Evolutionary conservation across 1,140 invertebrate genomes (phyloP), one percentile per base, ranked within the genome.

Genomic region (Littorina saxatilis): DNA sequence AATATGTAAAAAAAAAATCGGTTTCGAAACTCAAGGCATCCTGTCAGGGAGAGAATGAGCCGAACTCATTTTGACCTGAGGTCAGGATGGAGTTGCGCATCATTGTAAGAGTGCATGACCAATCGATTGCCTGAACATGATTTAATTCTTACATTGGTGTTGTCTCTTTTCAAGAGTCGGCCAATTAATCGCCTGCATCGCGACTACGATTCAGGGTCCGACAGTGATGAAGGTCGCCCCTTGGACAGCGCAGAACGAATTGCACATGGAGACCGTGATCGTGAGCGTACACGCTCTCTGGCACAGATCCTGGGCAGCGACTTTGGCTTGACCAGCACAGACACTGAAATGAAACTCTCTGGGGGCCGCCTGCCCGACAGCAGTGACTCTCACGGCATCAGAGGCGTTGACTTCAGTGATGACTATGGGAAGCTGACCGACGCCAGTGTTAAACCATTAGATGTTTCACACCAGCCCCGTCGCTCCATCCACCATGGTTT

Each of bases 281-380:
- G 70, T 17, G 68, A 72, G 37, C 68, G 68, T 50, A 63, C 55
- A 13, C 76, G 39, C 37, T 78, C 76, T n/a, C 55, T 58, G 13
- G 74, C 55, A n/a, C 76, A 78, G n/a, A 78, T 78, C 39, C 32
- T 66, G 2, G 39, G 76, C 52, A 78, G 55, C 7, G 70, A 73
- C 70, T 73, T 73, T 73, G 70, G 70, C 43, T 17, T 73, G n/a
- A 73, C 70, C 13, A 73, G 70, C 70, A 73, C 70, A 13, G 70
- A 73, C 40, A 73, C 70, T 3, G 70, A 73, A 20, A 73, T 43
- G 27, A 73, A 73, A 39, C 70, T n/a, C 9, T 73, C 70, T 13
- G 70, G 70, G 9, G 70, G 70, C 11, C 0, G 7, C 23, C 70
- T 50, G 39, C 70, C 4, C 1, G 70, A 73, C 43, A 73, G 70